Evolutionary conservation across 2,888 invertebrate species (phyloP).

Genomic region (Tenthredo distinguenda): DNA sequence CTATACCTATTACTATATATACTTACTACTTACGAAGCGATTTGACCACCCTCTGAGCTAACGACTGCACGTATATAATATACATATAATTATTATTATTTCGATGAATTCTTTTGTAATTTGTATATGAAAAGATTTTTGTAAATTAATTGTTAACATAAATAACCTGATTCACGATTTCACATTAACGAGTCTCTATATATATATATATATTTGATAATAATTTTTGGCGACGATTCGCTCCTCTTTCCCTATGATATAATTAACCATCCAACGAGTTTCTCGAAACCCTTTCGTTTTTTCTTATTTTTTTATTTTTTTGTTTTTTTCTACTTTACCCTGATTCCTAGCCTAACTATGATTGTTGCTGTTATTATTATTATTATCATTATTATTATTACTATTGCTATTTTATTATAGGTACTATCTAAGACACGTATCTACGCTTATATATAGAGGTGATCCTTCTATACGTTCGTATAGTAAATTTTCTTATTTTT

Average conservation of each 20-base stretch:
- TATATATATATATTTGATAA: neutral
- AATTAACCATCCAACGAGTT: neutral
- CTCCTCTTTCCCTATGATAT: neutral
- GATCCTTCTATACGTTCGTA: slow-evolving; percentile 63
- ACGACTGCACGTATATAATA: slow-evolving; percentile 2
- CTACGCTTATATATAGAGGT: slow-evolving; percentile 66
- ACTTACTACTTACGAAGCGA: neutral
- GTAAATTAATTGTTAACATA: slow-evolving; percentile 14
- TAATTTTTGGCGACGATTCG: neutral
- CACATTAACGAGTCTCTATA: neutral
- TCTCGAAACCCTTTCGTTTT: neutral
- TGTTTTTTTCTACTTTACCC: neutral
- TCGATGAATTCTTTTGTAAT: slow-evolving; percentile 56
- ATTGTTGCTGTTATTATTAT: neutral
- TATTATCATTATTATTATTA: slow-evolving; percentile 61
- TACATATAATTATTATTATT: slow-evolving; percentile 34
- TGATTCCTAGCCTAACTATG: neutral
- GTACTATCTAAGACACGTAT: slow-evolving; percentile 59
- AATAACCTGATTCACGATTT: slow-evolving; percentile 2
- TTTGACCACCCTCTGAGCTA: slow-evolving; percentile 3
- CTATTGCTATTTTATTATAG: slow-evolving; percentile 55
- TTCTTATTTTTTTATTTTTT: neutral
- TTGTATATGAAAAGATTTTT: slow-evolving; percentile 56
- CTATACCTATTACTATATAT: neutral
- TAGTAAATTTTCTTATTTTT: neutral